Conservation (phyloP, 1,140 invertebrate genomes). For the Dreissena polymorpha region DNA sequence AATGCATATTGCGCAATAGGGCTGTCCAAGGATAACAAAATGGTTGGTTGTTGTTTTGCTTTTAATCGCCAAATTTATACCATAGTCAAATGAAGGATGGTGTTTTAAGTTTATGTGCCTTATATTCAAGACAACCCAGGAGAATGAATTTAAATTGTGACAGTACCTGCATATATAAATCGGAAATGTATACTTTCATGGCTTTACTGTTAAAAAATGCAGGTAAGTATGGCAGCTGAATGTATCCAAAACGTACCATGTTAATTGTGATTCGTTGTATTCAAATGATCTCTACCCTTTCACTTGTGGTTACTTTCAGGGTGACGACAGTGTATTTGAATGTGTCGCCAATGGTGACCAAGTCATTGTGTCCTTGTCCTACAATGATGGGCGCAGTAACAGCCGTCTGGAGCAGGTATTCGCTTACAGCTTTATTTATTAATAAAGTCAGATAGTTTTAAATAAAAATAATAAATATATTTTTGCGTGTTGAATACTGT, state of each 20-base stretch:
- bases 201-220: not conserved
- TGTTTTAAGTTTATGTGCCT: not conserved
- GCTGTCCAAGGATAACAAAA: slow-evolving; percentile 50
- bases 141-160: not conserved
- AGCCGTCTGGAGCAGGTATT: slow-evolving; percentile 78
- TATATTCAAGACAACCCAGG: not conserved
- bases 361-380: slow-evolving; percentile 78
- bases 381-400: slow-evolving; percentile 80
- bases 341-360: slow-evolving; percentile 83
- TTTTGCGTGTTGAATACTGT: too few species aligned
- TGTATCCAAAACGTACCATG: not conserved
- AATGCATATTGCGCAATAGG: slow-evolving; percentile 55
- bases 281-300: not conserved
- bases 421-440: not conserved
- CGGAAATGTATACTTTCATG: not conserved
- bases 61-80: not conserved
- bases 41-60: slow-evolving; percentile 46
- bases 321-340: slow-evolving; percentile 91
- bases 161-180: not conserved
- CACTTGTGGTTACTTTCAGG: slow-evolving; percentile 80
- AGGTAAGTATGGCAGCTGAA: not conserved
- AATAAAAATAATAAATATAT: too few species aligned
- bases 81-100: not conserved
- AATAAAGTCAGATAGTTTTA: too few species aligned
- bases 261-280: not conserved